These are phyloP conservation scores for Tribolium madens DNA, from an alignment of 1,140 invertebrate species.

Conservation along the genomic window DNA sequence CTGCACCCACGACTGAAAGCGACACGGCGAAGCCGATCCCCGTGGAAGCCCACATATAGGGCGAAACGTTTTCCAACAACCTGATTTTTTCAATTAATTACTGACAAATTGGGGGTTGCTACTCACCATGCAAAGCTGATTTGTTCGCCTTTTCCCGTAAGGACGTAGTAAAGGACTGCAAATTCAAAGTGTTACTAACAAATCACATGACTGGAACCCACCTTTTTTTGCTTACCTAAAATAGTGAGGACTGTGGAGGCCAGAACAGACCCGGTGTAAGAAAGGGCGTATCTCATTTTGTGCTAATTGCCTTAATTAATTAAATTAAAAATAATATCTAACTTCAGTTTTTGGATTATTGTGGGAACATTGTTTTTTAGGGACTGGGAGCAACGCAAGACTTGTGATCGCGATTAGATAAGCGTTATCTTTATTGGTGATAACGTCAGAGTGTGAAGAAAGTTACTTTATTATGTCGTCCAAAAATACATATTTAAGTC, in stretches of 20 bases:
- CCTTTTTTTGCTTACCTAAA: conserved; percentile 12
- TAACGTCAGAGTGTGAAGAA: conserved; percentile 14
- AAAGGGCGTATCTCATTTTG: conserved; percentile 32
- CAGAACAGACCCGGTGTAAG: conserved; percentile 1
- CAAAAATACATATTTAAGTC: conserved; percentile 42
- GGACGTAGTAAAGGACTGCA: conserved; percentile 57
- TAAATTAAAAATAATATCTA: neutral
- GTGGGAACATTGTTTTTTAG: neutral
- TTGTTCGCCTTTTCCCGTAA: conserved; percentile 61
- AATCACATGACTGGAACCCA: conserved; percentile 8
- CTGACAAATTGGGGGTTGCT: too few species aligned
- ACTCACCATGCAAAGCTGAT: conserved; percentile 59
- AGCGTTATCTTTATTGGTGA: conserved; percentile 17
- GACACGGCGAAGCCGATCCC: conserved; percentile 95
- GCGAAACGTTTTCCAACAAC: conserved; percentile 86
- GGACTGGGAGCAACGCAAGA: neutral
- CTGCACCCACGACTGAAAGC: conserved; percentile 96
- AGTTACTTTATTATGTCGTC: conserved; percentile 35
- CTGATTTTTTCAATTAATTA: too few species aligned
- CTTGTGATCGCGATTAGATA: conserved; percentile 16
- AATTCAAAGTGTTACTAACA: neutral
- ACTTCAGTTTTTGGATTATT: neutral
- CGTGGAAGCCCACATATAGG: conserved; percentile 93
- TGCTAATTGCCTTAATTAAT: neutral
- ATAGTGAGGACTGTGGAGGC: neutral